These are phyloP conservation scores for Semnornis frantzii DNA, from an alignment of 2,113 vertebrate genomes.

Conservation along the genomic window DNA sequence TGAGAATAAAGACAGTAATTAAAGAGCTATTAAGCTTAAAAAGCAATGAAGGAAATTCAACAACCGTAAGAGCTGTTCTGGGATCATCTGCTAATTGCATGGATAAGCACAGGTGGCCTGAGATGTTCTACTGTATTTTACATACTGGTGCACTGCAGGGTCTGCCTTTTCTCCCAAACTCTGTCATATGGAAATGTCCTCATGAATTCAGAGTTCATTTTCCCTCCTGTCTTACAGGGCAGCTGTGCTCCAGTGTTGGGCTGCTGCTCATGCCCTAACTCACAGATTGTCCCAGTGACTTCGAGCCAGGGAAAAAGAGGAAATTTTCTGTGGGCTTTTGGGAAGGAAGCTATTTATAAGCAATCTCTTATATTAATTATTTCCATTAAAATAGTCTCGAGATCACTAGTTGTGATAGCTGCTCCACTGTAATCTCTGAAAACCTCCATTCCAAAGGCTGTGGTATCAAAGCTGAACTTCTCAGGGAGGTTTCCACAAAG, in stretches of 20 bases:
- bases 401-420: background rate
- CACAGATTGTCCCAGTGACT: background rate
- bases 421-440: background rate
- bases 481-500: background rate
- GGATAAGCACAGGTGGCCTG: background rate
- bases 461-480: background rate
- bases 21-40: constrained; percentile 48
- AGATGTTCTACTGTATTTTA: background rate
- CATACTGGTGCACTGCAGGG: fast-evolving
- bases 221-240: background rate
- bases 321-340: background rate
- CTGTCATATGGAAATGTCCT: background rate
- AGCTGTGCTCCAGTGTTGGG: background rate
- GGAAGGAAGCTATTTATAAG: background rate
- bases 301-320: background rate
- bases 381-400: background rate
- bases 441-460: fast-evolving
- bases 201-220: background rate
- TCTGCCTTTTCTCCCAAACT: background rate
- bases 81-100: background rate
- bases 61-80: background rate
- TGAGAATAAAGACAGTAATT: constrained; percentile 52
- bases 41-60: constrained; percentile 29
- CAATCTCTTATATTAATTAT: background rate
- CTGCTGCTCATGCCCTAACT: background rate